These are phyloP conservation scores for Oxystoma pomonae DNA, from an alignment of 2,888 invertebrate species.

Conservation along the genomic window DNA sequence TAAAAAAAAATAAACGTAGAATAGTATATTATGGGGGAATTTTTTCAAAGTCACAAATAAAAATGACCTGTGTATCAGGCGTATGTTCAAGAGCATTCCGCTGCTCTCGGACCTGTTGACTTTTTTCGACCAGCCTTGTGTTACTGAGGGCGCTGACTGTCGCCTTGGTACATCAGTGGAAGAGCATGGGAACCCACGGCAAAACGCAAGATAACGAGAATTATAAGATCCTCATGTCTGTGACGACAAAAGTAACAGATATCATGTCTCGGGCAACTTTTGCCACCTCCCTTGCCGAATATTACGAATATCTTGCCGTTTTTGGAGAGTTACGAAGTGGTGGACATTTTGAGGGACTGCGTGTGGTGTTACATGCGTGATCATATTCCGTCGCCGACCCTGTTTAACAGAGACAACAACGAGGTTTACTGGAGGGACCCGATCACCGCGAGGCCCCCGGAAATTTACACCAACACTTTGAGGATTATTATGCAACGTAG, in stretches of 20 bases:
- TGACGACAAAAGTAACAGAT: slow-evolving; percentile 65
- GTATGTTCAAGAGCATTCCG: slow-evolving; percentile 73
- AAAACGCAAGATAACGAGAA: slow-evolving; percentile 38
- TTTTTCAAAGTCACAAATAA: slow-evolving; percentile 91
- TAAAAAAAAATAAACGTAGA: no score
- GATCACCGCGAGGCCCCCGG: slow-evolving; percentile 62
- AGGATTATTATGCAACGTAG: slow-evolving; percentile 76
- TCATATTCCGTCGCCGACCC: slow-evolving; percentile 80
- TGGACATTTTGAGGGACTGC: slow-evolving; percentile 75
- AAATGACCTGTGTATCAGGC: slow-evolving; percentile 83
- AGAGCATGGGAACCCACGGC: slow-evolving; percentile 45
- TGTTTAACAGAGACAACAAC: slow-evolving; percentile 66
- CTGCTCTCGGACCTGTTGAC: slow-evolving; percentile 76
- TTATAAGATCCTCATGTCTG: slow-evolving; percentile 46
- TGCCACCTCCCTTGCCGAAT: slow-evolving; percentile 78
- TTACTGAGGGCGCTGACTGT: slow-evolving; percentile 73
- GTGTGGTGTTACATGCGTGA: slow-evolving; percentile 89
- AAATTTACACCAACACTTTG: slow-evolving; percentile 75
- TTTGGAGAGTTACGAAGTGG: slow-evolving; percentile 70
- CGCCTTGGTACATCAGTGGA: slow-evolving; percentile 72
- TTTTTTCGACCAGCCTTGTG: slow-evolving; percentile 70
- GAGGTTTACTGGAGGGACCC: slow-evolving; percentile 77
- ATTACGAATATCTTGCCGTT: slow-evolving; percentile 71
- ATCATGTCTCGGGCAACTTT: slow-evolving; percentile 79
- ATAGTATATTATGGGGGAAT: no score